Percentiles rank a stretch among this genome's conserved stretches.
These are phyloP conservation scores for Heliconius nattereri DNA, from an alignment of 1,140 invertebrate genomes.

Conservation along the genomic window DNA sequence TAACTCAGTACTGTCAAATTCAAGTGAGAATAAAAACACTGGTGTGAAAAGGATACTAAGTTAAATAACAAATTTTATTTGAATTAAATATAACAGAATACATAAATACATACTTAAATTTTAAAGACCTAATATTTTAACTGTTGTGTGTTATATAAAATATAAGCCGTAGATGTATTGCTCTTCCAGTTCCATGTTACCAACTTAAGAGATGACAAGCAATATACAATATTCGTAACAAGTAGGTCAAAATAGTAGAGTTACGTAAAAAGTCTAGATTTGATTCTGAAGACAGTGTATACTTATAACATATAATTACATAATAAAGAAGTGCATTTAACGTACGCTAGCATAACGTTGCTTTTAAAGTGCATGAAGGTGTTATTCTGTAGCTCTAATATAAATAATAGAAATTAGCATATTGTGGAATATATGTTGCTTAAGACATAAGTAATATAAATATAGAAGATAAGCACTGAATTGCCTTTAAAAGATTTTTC, in stretches of 20 bases:
- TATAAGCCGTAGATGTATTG: neutral
- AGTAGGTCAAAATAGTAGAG: neutral
- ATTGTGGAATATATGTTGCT: neutral
- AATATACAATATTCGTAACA: neutral
- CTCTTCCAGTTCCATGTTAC: neutral
- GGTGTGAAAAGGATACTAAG: no score
- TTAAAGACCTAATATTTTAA: neutral
- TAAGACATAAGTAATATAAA: no score
- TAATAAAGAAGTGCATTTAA: neutral
- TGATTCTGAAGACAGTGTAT: neutral
- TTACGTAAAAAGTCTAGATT: conserved; percentile 3
- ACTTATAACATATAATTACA: neutral
- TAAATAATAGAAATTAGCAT: neutral
- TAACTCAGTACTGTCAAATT: no score
- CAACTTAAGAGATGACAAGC: neutral
- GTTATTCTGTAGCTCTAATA: neutral
- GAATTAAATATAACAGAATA: no score
- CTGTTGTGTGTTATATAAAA: neutral
- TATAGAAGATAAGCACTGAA: no score
- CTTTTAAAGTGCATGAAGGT: neutral
- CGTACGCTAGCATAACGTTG: neutral
- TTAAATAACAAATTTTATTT: no score
- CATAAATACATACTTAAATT: neutral
- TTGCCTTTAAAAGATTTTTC: no score
- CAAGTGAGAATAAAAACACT: no score